Percentiles rank a stretch among this genome's conserved stretches.
phyloP scores from a whole-genome alignment of 2,113 vertebrate genomes.

The Scortum barcoo region DNA sequence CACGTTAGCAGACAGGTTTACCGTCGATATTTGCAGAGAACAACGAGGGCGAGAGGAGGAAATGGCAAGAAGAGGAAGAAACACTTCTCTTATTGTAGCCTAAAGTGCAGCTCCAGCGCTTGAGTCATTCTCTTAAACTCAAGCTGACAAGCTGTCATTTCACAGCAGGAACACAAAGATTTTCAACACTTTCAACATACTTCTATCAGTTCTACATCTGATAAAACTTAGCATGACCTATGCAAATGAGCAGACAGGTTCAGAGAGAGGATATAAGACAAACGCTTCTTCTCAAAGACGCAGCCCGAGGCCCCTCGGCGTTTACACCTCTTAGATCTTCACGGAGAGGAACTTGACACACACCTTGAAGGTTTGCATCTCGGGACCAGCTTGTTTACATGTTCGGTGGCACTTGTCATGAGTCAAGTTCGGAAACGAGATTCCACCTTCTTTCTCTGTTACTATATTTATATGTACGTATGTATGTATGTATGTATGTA shows the following conservation, averaged over 20 bases:
- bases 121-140: slow-evolving; percentile 36
- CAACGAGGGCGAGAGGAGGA: neutral
- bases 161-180: neutral
- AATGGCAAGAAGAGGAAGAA: neutral
- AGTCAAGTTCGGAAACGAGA: neutral
- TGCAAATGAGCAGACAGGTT: slow-evolving; percentile 23
- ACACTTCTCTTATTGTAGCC: slow-evolving; percentile 1
- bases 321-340: slow-evolving; percentile 25
- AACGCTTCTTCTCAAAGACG: neutral
- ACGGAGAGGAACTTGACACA: slow-evolving; percentile 18
- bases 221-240: slow-evolving; percentile 20
- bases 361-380: neutral
- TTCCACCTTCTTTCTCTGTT: neutral
- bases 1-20: neutral
- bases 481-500: too few species aligned
- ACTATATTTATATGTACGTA: too few species aligned
- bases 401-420: neutral
- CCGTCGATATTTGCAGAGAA: neutral
- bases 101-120: slow-evolving; percentile 17
- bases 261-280: slow-evolving; percentile 1
- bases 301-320: neutral
- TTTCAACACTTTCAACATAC: too few species aligned
- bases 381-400: neutral
- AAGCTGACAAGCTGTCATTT: slow-evolving; percentile 37
- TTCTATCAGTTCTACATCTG: slow-evolving; percentile 25